Conservation (phyloP, 2,113 vertebrate species). For the Boulengeromyrus knoepffleri region DNA sequence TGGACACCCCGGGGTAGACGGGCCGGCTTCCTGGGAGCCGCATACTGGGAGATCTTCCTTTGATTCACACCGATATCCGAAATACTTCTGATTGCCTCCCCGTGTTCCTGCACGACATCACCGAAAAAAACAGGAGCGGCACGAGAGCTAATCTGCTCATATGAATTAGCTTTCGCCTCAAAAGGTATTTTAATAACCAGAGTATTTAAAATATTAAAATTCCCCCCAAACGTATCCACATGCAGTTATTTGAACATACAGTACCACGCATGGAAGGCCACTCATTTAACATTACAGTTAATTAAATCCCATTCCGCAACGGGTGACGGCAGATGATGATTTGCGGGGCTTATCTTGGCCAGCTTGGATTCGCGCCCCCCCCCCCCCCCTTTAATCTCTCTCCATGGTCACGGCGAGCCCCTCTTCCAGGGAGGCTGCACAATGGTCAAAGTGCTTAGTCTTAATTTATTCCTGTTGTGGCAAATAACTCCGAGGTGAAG, state of each 20-base stretch:
- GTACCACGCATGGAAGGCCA: conserved; percentile 38
- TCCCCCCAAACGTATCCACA: conserved; percentile 22
- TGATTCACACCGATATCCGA: conserved; percentile 22
- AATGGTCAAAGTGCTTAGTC: conserved; percentile 73
- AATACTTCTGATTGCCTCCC: conserved; percentile 19
- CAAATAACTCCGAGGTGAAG: conserved; percentile 97
- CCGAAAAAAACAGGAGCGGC: conserved; percentile 25
- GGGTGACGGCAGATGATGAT: conserved; percentile 58
- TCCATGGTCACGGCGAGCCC: conserved; percentile 61
- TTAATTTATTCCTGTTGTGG: conserved; percentile 99
- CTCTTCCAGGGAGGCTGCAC: conserved; percentile 56
- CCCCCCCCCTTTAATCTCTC: conserved; percentile 50
- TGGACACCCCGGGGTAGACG: neutral
- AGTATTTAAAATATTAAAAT: conserved; percentile 37
- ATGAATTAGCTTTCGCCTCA: conserved; percentile 22
- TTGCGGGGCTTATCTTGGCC: conserved; percentile 61
- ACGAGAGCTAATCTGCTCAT: conserved; percentile 28
- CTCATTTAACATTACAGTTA: conserved; percentile 64
- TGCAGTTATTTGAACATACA: neutral
- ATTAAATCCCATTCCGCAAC: conserved; percentile 62
- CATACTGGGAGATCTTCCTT: neutral
- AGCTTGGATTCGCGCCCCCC: conserved; percentile 43
- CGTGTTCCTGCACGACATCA: conserved; percentile 6
- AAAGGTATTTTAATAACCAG: conserved; percentile 35
- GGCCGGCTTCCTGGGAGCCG: neutral